These are phyloP conservation scores for Trichogramma pretiosum DNA, from an alignment of 1,140 invertebrate genomes.

Conservation along the genomic window DNA sequence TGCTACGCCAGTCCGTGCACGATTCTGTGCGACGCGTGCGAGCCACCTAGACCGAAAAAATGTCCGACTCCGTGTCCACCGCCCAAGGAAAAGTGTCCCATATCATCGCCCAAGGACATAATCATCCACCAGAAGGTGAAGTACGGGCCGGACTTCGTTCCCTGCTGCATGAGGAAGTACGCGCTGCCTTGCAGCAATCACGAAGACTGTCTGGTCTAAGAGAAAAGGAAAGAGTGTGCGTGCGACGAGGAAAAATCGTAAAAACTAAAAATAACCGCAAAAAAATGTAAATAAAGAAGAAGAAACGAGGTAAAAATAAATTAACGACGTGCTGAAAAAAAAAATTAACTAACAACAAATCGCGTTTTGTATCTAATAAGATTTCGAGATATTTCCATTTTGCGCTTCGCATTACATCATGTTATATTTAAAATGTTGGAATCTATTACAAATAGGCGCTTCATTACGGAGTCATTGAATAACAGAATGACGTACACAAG, in stretches of 20 bases:
- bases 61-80: neutral
- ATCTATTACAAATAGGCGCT: too few relatives aligned
- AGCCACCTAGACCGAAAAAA: neutral
- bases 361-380: too few relatives aligned
- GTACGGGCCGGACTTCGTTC: slow-evolving; percentile 25
- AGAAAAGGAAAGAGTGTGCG: neutral
- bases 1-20: neutral
- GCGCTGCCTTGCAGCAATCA: slow-evolving; percentile 24
- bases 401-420: too few relatives aligned
- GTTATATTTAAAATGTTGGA: too few relatives aligned
- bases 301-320: neutral
- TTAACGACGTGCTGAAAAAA: too few relatives aligned
- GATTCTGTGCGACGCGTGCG: neutral
- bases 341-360: too few relatives aligned
- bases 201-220: neutral
- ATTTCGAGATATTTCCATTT: too few relatives aligned
- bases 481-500: too few relatives aligned
- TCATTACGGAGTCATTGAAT: too few relatives aligned
- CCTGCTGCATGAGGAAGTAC: slow-evolving; percentile 29
- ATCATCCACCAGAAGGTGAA: slow-evolving; percentile 22
- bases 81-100: slow-evolving; percentile 18
- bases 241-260: neutral
- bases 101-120: slow-evolving; percentile 17
- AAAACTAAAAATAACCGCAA: neutral
- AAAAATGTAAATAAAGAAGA: neutral